Evolutionary conservation across 2,888 invertebrate species (phyloP).

Genomic region (Eucriotettix oculatus): DNA sequence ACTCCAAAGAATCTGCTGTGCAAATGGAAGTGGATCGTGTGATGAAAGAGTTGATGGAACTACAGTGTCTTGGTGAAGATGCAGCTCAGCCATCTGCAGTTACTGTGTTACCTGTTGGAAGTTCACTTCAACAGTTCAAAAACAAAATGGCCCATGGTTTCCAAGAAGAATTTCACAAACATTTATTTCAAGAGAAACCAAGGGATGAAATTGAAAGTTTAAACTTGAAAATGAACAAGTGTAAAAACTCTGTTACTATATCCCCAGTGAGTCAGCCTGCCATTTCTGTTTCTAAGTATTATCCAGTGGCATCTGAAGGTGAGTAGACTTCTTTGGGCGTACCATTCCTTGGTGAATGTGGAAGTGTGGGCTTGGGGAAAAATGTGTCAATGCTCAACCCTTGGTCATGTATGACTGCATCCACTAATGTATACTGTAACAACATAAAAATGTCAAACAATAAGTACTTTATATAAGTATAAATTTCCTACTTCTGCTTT

Average conservation of each 20-base stretch:
- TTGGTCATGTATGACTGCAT: no score
- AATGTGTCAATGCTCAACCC: no score
- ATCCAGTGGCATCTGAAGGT: neutral
- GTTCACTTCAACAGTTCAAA: neutral
- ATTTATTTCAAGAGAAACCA: slow-evolving; percentile 4
- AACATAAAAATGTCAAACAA: no score
- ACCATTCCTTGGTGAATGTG: neutral
- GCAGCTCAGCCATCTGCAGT: neutral
- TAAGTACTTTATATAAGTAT: no score
- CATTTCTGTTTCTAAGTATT: neutral
- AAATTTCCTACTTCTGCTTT: no score
- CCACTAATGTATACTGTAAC: no score
- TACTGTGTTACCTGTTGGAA: neutral
- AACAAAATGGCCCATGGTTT: slow-evolving; percentile 2
- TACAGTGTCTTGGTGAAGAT: slow-evolving; percentile 16
- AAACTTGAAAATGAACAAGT: neutral
- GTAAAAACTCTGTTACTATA: neutral
- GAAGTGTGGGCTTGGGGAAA: no score
- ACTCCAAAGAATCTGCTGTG: slow-evolving; percentile 15
- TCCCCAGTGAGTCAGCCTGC: neutral
- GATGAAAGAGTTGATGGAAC: slow-evolving; percentile 21
- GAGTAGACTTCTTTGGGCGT: neutral
- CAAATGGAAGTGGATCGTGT: slow-evolving; percentile 25
- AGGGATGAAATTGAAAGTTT: neutral
- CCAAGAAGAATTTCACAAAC: slow-evolving; percentile 12